These are phyloP conservation scores for Heliconius charithonia DNA, from an alignment of 2,888 invertebrate species.

Conservation along the genomic window DNA sequence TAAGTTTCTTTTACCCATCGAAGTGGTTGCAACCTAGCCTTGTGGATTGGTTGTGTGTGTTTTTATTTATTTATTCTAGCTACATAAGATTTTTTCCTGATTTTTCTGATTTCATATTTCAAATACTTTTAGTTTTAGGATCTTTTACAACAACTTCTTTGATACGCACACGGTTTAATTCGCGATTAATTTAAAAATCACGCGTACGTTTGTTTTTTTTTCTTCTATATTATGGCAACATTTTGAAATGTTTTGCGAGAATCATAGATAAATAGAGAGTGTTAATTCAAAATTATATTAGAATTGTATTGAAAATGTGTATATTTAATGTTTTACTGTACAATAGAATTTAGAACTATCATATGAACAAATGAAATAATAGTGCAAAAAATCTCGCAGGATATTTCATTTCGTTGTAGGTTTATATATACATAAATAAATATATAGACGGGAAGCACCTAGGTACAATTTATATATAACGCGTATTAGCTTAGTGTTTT, in stretches of 20 bases:
- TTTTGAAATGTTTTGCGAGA: slow-evolving; percentile 26
- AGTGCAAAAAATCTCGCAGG: slow-evolving; percentile 9
- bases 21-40: slow-evolving; percentile 25
- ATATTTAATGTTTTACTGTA: slow-evolving; percentile 11
- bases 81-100: slow-evolving; percentile 34
- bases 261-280: not conserved
- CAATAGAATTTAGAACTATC: slow-evolving; percentile 3
- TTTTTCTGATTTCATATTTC: slow-evolving; percentile 10
- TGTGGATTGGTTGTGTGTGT: slow-evolving; percentile 49
- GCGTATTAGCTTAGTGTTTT: slow-evolving; percentile 49
- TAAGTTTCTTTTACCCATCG: slow-evolving; percentile 63
- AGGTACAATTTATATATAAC: slow-evolving; percentile 69
- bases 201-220: slow-evolving; percentile 40
- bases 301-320: not conserved
- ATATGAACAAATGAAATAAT: not conserved
- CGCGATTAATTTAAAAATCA: slow-evolving; percentile 27
- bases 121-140: slow-evolving; percentile 25
- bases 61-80: slow-evolving; percentile 50
- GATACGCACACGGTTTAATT: slow-evolving; percentile 23
- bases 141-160: slow-evolving; percentile 31
- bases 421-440: slow-evolving; percentile 17
- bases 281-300: slow-evolving; percentile 9
- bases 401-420: not conserved
- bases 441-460: slow-evolving; percentile 61
- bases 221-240: slow-evolving; percentile 1